These are phyloP conservation scores for Koerneria pararmatus DNA, from an alignment of 2,888 invertebrate genomes.

Conservation along the genomic window DNA sequence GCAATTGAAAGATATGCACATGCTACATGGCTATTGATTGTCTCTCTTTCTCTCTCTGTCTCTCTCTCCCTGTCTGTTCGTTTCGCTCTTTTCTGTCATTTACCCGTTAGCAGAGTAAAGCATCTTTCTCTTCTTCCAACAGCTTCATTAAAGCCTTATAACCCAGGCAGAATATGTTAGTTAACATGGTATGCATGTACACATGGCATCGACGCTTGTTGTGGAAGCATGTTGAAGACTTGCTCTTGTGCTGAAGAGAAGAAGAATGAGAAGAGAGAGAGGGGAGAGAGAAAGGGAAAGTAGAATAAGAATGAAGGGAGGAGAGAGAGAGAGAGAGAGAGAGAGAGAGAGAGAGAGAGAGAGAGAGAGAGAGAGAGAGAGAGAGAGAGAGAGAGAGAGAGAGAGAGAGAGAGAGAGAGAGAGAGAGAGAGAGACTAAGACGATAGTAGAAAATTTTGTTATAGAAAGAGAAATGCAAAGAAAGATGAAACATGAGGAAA, in stretches of 20 bases:
- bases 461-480: too few relatives aligned
- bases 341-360: not conserved
- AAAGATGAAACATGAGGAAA: too few relatives aligned
- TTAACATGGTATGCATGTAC: too few relatives aligned
- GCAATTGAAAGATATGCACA: too few relatives aligned
- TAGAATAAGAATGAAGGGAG: not conserved
- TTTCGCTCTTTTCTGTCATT: not conserved
- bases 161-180: too few relatives aligned
- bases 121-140: too few relatives aligned
- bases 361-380: not conserved
- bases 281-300: not conserved
- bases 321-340: not conserved
- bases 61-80: not conserved
- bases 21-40: too few relatives aligned
- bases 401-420: not conserved
- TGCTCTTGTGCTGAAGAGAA: not conserved
- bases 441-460: too few relatives aligned
- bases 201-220: too few relatives aligned
- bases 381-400: not conserved
- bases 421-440: not conserved
- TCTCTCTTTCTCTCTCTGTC: conserved; percentile 6
- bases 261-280: conserved; percentile 3
- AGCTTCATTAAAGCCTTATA: too few relatives aligned
- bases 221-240: too few relatives aligned
- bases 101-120: not conserved